These are phyloP conservation scores for Raja brachyura DNA, from an alignment of 2,113 vertebrate genomes.

Conservation along the genomic window DNA sequence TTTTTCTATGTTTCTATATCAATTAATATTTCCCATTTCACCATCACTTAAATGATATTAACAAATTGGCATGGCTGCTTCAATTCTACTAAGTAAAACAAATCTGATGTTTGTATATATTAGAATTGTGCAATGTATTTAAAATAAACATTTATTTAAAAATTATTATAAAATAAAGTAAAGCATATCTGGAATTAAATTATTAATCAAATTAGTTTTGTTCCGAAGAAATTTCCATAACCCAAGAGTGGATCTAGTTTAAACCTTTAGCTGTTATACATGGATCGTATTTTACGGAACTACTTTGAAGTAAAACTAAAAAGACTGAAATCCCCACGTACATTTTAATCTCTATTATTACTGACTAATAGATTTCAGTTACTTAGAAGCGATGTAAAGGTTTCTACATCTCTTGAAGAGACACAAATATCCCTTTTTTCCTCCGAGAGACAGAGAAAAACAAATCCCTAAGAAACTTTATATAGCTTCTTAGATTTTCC, in stretches of 20 bases:
- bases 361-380: constrained; percentile 62
- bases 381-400: constrained; percentile 64
- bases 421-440: constrained; percentile 57
- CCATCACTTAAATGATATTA: background rate
- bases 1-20: background rate
- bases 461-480: constrained; percentile 73
- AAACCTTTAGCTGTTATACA: background rate
- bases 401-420: constrained; percentile 59
- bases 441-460: constrained; percentile 54
- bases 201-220: background rate
- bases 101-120: background rate
- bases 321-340: constrained; percentile 55
- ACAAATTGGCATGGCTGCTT: background rate
- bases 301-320: constrained; percentile 56
- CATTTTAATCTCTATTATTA: constrained; percentile 61
- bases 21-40: background rate
- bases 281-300: background rate
- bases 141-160: background rate
- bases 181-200: constrained; percentile 11
- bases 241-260: background rate
- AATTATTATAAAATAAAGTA: too few species aligned
- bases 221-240: background rate
- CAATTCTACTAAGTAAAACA: background rate
- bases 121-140: background rate
- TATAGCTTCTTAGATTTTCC: constrained; percentile 77